Percentiles rank a stretch among this genome's conserved stretches.
Evolutionary conservation across 2,888 invertebrate genomes (phyloP).

Genomic region (Palloptera scutellata): DNA sequence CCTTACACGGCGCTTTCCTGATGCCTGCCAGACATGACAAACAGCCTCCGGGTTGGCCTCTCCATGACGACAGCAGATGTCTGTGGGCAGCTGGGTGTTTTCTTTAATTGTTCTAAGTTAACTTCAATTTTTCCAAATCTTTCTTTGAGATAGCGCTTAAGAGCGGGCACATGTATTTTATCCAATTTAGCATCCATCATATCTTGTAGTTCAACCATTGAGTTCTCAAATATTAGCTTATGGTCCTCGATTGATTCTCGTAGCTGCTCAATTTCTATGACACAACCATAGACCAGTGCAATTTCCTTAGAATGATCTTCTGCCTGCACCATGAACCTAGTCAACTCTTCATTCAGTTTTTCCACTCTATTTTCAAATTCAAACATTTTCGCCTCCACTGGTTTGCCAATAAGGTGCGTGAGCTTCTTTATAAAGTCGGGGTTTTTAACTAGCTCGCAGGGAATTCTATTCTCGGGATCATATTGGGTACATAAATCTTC

Average conservation of each 20-base stretch:
- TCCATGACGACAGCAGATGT: conserved; percentile 54
- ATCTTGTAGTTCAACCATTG: conserved; percentile 62
- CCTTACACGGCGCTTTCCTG: too few relatives aligned
- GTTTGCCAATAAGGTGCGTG: conserved; percentile 51
- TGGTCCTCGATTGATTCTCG: conserved; percentile 43
- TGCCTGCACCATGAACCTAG: conserved; percentile 44
- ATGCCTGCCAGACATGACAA: conserved; percentile 7
- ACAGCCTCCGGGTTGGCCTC: conserved; percentile 52
- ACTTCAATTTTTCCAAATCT: conserved; percentile 47
- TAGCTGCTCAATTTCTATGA: conserved; percentile 49
- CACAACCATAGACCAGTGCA: conserved; percentile 51
- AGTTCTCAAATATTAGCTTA: conserved; percentile 47
- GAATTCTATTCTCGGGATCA: conserved; percentile 53
- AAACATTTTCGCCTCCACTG: conserved; percentile 51
- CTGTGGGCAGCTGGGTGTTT: conserved; percentile 49
- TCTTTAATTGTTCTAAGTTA: conserved; percentile 41
- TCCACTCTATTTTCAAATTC: conserved; percentile 44
- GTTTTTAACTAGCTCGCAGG: conserved; percentile 54
- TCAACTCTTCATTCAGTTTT: conserved; percentile 46
- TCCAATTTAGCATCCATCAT: conserved; percentile 61
- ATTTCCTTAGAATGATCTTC: conserved; percentile 49
- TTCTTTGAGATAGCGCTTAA: conserved; percentile 56
- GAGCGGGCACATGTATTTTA: conserved; percentile 56
- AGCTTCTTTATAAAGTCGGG: conserved; percentile 55
- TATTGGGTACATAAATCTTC: conserved; percentile 57